Percentiles rank a stretch among this genome's conserved stretches.
phyloP scores from a whole-genome alignment of 2,113 vertebrate genomes.

The Turnix velox region DNA sequence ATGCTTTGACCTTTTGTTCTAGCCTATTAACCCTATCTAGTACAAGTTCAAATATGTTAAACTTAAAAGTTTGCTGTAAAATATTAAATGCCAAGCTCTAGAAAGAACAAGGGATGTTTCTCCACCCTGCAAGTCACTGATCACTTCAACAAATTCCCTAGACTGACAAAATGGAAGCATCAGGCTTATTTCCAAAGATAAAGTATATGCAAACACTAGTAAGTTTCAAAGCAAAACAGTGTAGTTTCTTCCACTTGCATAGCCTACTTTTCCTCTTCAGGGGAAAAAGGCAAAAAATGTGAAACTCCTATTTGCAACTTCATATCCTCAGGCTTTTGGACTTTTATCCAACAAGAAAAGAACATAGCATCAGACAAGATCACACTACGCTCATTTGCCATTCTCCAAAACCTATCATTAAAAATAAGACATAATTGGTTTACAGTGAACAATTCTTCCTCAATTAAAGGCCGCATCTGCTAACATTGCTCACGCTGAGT shows the following conservation, averaged over 20 bases:
- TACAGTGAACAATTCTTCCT: not conserved
- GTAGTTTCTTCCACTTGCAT: not conserved
- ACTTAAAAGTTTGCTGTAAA: constrained; percentile 76
- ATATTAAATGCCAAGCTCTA: constrained; percentile 66
- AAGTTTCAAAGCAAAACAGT: not conserved
- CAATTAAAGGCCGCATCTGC: not conserved
- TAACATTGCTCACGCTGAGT: not conserved
- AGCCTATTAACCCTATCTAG: constrained; percentile 81
- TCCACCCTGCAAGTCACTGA: not conserved
- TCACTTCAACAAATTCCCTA: not conserved
- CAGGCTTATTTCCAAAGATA: not conserved
- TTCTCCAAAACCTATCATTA: constrained; percentile 26
- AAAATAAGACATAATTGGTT: not conserved
- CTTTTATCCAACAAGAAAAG: not conserved
- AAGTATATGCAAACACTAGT: not conserved
- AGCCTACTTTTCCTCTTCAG: not conserved
- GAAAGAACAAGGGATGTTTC: constrained; percentile 10
- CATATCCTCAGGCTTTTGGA: not conserved
- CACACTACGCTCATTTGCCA: not conserved
- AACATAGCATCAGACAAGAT: not conserved
- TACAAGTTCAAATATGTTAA: constrained; percentile 78
- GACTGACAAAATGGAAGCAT: not conserved
- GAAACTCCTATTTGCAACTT: not conserved
- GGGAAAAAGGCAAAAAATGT: not conserved
- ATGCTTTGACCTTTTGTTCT: constrained; percentile 82